Conservation (phyloP, 1,140 invertebrate species). For the Caenorhabditis brenneri region DNA sequence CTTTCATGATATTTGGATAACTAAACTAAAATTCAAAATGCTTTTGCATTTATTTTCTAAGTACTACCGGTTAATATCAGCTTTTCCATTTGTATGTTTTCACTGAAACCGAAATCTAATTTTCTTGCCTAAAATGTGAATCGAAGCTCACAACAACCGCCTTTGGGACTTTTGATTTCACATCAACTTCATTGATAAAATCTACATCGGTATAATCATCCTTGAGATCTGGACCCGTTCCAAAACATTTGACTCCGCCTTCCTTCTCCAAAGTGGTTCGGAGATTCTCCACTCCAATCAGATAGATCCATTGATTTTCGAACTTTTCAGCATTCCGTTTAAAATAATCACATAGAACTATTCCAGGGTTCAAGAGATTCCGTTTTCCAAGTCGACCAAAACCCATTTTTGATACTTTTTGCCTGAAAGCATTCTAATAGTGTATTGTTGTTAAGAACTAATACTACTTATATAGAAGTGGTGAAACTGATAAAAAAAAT, state of each 20-base stretch:
- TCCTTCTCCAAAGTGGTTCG: constrained; percentile 79
- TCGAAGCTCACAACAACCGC: constrained; percentile 93
- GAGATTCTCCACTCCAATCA: constrained; percentile 83
- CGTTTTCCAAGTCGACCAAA: constrained; percentile 74
- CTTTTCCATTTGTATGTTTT: no score
- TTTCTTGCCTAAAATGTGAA: constrained; percentile 78
- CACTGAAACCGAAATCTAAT: no score
- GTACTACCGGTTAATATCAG: no score
- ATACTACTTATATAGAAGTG: not conserved
- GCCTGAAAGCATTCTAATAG: not conserved
- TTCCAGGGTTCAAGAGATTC: constrained; percentile 84
- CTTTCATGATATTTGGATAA: no score
- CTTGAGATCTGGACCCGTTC: constrained; percentile 60
- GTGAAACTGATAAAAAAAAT: no score
- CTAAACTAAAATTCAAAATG: no score
- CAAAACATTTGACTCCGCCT: constrained; percentile 72
- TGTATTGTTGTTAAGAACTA: not conserved
- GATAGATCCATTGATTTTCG: constrained; percentile 83
- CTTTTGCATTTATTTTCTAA: no score
- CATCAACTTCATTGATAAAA: constrained; percentile 54
- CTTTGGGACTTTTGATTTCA: constrained; percentile 76
- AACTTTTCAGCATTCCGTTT: constrained; percentile 73
- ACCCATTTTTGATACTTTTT: constrained; percentile 80
- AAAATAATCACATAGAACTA: constrained; percentile 82
- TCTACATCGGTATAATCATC: constrained; percentile 55